Percentiles rank a stretch among this genome's conserved stretches.
Evolutionary conservation across 1,140 invertebrate species (phyloP).

Genomic region (Saccostrea cuccullata): DNA sequence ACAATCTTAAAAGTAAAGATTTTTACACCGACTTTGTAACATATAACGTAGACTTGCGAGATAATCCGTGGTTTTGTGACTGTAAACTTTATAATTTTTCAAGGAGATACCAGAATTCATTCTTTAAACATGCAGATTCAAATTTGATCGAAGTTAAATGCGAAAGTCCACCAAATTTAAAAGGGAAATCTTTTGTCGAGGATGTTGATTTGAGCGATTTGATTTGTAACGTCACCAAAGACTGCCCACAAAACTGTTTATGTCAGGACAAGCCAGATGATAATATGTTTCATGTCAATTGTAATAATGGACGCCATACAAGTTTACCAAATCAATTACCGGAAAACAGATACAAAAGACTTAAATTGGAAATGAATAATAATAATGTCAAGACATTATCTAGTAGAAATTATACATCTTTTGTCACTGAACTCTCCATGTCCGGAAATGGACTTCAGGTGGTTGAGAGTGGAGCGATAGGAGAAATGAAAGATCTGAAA

Average conservation of each 20-base stretch:
- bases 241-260: slow-evolving; percentile 48
- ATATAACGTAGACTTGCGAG: slow-evolving; percentile 47
- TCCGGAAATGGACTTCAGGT: slow-evolving; percentile 35
- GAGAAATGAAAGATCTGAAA: slow-evolving; percentile 38
- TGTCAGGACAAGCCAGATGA: slow-evolving; percentile 52
- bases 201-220: slow-evolving; percentile 42
- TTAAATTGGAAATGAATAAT: slow-evolving; percentile 37
- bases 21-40: slow-evolving; percentile 34
- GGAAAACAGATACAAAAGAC: slow-evolving; percentile 33
- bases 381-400: slow-evolving; percentile 38
- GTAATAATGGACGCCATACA: slow-evolving; percentile 31
- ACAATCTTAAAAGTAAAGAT: slow-evolving; percentile 5
- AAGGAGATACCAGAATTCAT: slow-evolving; percentile 38
- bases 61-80: slow-evolving; percentile 54
- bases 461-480: slow-evolving; percentile 35
- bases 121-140: slow-evolving; percentile 42
- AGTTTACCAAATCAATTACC: slow-evolving; percentile 40
- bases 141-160: slow-evolving; percentile 44
- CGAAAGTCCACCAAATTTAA: slow-evolving; percentile 42
- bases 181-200: slow-evolving; percentile 36
- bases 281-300: slow-evolving; percentile 47
- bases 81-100: slow-evolving; percentile 51
- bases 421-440: slow-evolving; percentile 4
- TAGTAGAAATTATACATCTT: slow-evolving; percentile 23
- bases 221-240: slow-evolving; percentile 50